Evolutionary conservation across 2,888 invertebrate species (phyloP), one percentile per base, ranked within the genome.

Genomic region (Megalurothrips usitatus): DNA sequence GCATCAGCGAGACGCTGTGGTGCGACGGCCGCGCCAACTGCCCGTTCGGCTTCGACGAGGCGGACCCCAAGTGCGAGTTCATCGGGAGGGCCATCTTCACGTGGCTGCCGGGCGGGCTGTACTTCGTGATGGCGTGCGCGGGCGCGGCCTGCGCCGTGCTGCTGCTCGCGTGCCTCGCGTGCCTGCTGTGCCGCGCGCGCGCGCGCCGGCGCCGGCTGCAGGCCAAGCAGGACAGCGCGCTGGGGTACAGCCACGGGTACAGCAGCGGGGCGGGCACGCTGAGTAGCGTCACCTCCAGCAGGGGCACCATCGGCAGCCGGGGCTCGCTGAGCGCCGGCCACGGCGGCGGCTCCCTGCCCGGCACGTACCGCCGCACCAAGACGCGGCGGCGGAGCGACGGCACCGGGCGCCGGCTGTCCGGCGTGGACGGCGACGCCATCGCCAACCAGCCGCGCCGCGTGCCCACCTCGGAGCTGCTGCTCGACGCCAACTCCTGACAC

Each of bases 401-500:
- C 68, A 75, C 68, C 23, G 68, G 68, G 26, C 23, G 68, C 8
- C 68, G 68, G 11, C 68, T 75, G 11, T 75, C 68, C 23, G 68
- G 68, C 68, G 68, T 75, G 11, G 68, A 83, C 79, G 82, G 68
- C 52, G 79, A 81, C 82, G 80, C 78, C 75, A 80, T 78, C 81
- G 82, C 78, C 82, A 83, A 28, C 80, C 81, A 47, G 81, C 87
- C 88, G 28, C 85, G 88, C 80, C 90, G 91, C 81, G 90, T 92
- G 84, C 89, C 94, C 85, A 91, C 93, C 86, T 92, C 93, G 87
- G 93, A 93, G 87, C 89, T 91, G 85, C 88, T 93, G 82, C 89
- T 92, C 85, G 92, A 92, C 86, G 90, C 86, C 11, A 90, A 91
- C 86, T 95, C 96, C 91, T 96, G 96, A 96, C 95, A 95, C 86